These are phyloP conservation scores for Malacoraja senta DNA, from an alignment of 2,797 vertebrate species.

Conservation along the genomic window DNA sequence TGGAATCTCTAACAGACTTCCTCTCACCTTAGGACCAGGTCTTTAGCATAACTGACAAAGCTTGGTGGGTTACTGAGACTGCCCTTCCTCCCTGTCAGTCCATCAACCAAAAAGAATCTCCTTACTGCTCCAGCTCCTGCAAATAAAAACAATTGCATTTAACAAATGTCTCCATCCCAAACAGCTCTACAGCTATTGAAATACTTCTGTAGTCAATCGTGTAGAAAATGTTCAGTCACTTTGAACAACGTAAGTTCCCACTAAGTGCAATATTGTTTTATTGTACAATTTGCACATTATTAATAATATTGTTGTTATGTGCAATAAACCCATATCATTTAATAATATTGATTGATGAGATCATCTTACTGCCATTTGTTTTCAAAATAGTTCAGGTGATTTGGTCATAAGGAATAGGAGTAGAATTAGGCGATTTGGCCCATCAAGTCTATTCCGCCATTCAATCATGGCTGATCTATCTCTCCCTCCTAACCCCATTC, in stretches of 20 bases:
- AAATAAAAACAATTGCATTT: background rate
- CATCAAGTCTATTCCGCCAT: too few species aligned
- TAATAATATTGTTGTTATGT: too few species aligned
- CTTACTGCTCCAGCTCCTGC: slow-evolving; percentile 28
- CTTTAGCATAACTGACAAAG: slow-evolving; percentile 23
- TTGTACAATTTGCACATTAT: too few species aligned
- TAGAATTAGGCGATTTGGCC: too few species aligned
- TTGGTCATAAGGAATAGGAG: too few species aligned
- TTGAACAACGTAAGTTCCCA: background rate
- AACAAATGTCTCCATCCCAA: background rate
- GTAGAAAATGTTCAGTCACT: background rate
- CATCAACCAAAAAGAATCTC: slow-evolving; percentile 49
- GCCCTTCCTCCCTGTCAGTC: slow-evolving; percentile 34
- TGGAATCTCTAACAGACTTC: background rate
- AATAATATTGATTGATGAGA: too few species aligned
- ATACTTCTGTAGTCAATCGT: background rate
- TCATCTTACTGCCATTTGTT: too few species aligned
- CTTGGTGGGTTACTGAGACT: background rate
- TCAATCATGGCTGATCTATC: too few species aligned
- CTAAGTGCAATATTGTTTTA: background rate
- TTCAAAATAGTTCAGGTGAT: too few species aligned
- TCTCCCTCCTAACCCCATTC: too few species aligned
- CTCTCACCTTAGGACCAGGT: slow-evolving; percentile 40
- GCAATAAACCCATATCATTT: too few species aligned
- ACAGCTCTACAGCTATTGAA: background rate